phyloP scores from a whole-genome alignment of 2,113 vertebrate species.

The Malaclemys terrapin region DNA sequence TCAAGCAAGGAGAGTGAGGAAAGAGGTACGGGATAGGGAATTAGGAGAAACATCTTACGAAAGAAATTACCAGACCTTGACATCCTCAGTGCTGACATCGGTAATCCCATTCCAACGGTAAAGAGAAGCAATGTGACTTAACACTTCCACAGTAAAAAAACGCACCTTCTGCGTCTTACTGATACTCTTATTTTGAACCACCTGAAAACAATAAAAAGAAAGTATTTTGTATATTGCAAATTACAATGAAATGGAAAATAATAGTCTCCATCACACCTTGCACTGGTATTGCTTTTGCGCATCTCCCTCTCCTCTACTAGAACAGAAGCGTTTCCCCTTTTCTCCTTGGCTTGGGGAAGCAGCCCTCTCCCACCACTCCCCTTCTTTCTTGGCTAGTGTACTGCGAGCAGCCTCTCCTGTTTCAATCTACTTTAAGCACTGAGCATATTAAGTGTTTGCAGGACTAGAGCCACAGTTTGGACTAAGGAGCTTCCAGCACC shows the following conservation, averaged over 20 bases:
- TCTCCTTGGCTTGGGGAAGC: background rate
- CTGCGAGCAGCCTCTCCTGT: background rate
- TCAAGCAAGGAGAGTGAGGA: background rate
- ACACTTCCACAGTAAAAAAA: conserved; percentile 87
- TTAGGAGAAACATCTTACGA: background rate
- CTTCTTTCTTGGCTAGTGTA: background rate
- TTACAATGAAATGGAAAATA: background rate
- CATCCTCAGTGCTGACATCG: conserved; percentile 81
- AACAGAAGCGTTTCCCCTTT: background rate
- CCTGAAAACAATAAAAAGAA: conserved; percentile 73
- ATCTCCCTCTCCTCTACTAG: background rate
- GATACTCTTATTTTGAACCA: conserved; percentile 88
- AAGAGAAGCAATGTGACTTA: conserved; percentile 88
- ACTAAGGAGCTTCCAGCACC: accelerated
- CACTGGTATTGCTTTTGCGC: background rate
- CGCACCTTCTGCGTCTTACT: conserved; percentile 96
- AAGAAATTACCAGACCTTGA: conserved; percentile 68
- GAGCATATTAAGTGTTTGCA: background rate
- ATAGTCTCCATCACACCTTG: background rate
- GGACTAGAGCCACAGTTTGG: accelerated
- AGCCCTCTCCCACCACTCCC: accelerated
- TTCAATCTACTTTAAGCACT: background rate
- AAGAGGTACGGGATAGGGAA: background rate
- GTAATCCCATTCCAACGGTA: conserved; percentile 93
- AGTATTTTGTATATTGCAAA: background rate